Evolutionary conservation across 2,113 vertebrate species (phyloP).

Genomic region (Mobula birostris): DNA sequence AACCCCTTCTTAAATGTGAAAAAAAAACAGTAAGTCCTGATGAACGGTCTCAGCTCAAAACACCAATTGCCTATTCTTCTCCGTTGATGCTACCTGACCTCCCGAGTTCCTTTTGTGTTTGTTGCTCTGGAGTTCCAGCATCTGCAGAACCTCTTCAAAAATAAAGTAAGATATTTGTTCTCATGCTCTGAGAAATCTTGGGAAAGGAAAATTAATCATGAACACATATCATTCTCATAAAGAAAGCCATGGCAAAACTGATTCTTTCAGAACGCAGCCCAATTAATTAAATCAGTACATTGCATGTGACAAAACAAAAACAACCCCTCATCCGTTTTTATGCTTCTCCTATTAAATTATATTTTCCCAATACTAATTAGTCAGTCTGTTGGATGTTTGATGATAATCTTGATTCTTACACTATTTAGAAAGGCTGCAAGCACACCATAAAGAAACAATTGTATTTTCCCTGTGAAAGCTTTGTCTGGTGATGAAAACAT

Average conservation of each 20-base stretch:
- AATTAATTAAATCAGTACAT: background rate
- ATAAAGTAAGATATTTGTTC: background rate
- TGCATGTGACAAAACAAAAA: background rate
- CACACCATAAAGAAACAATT: background rate
- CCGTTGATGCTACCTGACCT: too few relatives aligned
- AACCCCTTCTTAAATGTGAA: background rate
- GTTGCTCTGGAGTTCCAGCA: too few relatives aligned
- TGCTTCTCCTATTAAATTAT: background rate
- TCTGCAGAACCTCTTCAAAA: too few relatives aligned
- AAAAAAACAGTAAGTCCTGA: background rate
- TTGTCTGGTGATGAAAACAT: background rate
- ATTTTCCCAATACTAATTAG: background rate
- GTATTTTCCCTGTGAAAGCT: background rate
- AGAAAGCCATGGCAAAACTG: background rate
- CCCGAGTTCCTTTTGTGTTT: too few relatives aligned
- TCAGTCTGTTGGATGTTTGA: background rate
- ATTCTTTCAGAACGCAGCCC: background rate
- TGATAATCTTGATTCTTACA: background rate
- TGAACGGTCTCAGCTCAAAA: too few relatives aligned
- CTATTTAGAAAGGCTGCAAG: background rate
- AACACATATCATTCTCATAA: background rate
- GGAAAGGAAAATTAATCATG: background rate
- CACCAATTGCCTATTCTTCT: too few relatives aligned
- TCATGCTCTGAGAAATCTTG: background rate
- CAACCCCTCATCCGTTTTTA: background rate